Base-by-base conservation (phyloP, 1,140 invertebrate species). In the Calosoma granatense region DNA sequence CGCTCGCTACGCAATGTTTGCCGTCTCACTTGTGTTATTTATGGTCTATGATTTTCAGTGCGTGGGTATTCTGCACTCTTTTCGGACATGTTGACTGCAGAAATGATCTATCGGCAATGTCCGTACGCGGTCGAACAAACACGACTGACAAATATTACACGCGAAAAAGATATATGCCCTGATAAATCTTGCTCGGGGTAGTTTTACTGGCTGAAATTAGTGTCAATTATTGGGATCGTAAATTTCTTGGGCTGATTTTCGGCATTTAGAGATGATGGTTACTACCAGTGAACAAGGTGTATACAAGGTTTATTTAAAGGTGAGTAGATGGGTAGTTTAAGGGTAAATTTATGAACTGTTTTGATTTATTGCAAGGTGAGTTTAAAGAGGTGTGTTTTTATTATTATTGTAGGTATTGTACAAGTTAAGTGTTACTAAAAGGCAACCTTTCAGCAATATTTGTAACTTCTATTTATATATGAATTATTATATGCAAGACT, bases 61-160 rank as follows among this genome's bases (percentile, higher is more conserved):
- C 41, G 41, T 47, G 41, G 41, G 41, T 17, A 9, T 47, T n/a
- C n/a, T n/a, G 14, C 15, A 53, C 11, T 21, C 51, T 22, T 22
- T 53, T 20, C 15, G 20, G 19, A 53, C 19, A 53, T 53, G 21
- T 53, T 53, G 51, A 53, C 51, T 21, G 21, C 20, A 20, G 20
- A 53, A 53, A 53, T 53, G 51, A 53, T 53, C 51, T 53, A 53
- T 53, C 20, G 41, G 41, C 41, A 47, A 36, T 47, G 41, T 47
- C 41, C 41, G 41, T 47, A 53, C 51, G 19, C 21, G 51, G 17
- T 17, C 51, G 19, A 20, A 22, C 51, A 21, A 21, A 53, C 51
- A 53, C 21, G 9, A 21, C 51, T 53, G 51, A 53, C 51, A 53
- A 53, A 53, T 53, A 53, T 53, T 53, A 15, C 51, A 20, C 21